Base-by-base conservation (phyloP, 2,113 vertebrate species). In the Gyps fulvus region DNA sequence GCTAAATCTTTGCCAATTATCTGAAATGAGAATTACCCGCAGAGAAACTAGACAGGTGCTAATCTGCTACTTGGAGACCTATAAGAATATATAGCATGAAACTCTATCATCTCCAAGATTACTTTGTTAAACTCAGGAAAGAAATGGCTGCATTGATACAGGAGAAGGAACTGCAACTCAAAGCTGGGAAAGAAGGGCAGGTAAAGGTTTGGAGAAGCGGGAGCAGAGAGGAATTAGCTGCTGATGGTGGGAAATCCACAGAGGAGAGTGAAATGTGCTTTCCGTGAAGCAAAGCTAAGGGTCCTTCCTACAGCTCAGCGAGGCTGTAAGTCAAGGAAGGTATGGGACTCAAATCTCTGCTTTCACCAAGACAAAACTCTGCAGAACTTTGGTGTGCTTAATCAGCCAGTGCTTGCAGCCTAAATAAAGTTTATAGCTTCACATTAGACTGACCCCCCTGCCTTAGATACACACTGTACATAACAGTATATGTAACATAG, bases 1-100 rank as follows among this genome's bases (percentile, higher is more conserved):
- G 62, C 55, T 1, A 26, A 80, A 62, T 52, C 57, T 74, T n/a
- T 55, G 63, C 31, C 6, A 7, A 9, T 38, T 82, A 52, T 42
- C 76, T 73, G 58, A 54, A 78, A 69, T 3, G 31, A 86, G 70
- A 52, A 26, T 61, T 42, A 49, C 79, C 66, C 3, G 7, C 85
- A 65, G 85, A 73, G 85, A 57, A 29, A 38, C 21, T 14, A 49
- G 54, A 19, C 45, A 42, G 73, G 61, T 29, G 55, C 43, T 84
- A 22, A 65, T 95, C 69, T 67, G 52, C 57, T 25, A 4, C 66
- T 3, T 2, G 29, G 74, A 52, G 12, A 42, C 58, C 74, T 25
- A 1, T 22, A 45, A 49, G 63, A 36, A 66, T 2, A 13, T 3
- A 6, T 3, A 27, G 32, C 1, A 3, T 1, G 43, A 29, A 65